Evolutionary conservation across 2,888 invertebrate genomes (phyloP).

Genomic region (Aelia acuminata): DNA sequence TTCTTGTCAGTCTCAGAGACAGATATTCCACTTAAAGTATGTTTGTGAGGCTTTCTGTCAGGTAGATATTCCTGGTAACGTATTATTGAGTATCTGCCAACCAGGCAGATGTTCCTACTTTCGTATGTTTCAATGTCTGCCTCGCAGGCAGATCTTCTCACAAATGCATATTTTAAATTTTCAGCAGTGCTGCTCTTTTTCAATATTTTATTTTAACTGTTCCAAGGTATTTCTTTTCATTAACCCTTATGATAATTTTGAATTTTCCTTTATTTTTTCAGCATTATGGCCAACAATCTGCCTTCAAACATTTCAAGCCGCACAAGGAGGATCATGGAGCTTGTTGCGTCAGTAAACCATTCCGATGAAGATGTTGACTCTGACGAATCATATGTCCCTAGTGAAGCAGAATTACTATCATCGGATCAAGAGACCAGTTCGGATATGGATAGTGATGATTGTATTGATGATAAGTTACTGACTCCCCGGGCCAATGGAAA

Average conservation of each 20-base stretch:
- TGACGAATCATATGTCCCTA: too few species aligned
- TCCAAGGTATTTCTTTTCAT: not conserved
- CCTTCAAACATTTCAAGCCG: not conserved
- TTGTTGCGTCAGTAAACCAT: too few species aligned
- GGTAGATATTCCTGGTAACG: not conserved
- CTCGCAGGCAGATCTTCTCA: not conserved
- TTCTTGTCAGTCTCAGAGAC: not conserved
- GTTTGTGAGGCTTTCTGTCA: not conserved
- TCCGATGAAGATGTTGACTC: too few species aligned
- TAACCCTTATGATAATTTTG: not conserved
- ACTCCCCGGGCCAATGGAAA: too few species aligned
- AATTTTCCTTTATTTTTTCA: not conserved
- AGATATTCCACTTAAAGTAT: not conserved
- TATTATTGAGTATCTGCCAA: constrained; percentile 22
- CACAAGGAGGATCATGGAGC: not conserved
- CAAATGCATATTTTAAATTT: not conserved
- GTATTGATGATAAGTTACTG: too few species aligned
- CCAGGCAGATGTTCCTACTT: constrained; percentile 13
- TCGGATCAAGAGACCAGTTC: too few species aligned
- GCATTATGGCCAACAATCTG: constrained; percentile 1
- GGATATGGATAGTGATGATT: too few species aligned
- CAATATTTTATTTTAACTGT: not conserved
- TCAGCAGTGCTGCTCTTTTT: not conserved
- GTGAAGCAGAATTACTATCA: too few species aligned
- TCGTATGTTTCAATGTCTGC: not conserved